Evolutionary conservation across 2,888 invertebrate species (phyloP).

Genomic region (Tillus elongatus): DNA sequence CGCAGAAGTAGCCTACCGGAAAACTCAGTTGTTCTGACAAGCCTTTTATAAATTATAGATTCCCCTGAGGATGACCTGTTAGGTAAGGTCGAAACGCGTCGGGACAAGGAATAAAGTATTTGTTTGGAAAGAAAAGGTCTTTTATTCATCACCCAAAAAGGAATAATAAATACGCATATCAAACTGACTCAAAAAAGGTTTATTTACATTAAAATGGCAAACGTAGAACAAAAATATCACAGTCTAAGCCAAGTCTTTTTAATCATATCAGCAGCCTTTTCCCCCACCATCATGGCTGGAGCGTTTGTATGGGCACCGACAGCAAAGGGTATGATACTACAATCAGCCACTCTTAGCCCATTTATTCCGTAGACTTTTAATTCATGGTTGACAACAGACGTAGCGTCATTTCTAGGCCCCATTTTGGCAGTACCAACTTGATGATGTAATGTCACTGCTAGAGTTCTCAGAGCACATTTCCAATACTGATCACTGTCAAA

Average conservation of each 20-base stretch:
- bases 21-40: too few species aligned
- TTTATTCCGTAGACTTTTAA: constrained; percentile 52
- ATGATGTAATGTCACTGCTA: constrained; percentile 58
- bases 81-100: too few species aligned
- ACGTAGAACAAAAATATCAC: too few species aligned
- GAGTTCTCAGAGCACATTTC: constrained; percentile 53
- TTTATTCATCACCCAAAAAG: too few species aligned
- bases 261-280: constrained; percentile 60
- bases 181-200: too few species aligned
- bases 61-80: too few species aligned
- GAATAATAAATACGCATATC: too few species aligned
- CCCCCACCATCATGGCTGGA: constrained; percentile 62
- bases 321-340: constrained; percentile 58
- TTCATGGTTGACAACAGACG: constrained; percentile 39
- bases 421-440: constrained; percentile 62
- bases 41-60: too few species aligned
- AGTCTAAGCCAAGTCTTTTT: constrained; percentile 49
- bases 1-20: too few species aligned
- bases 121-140: too few species aligned
- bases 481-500: constrained; percentile 56
- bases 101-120: too few species aligned
- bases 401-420: constrained; percentile 50
- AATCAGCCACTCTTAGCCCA: constrained; percentile 58
- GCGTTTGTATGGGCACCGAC: constrained; percentile 59
- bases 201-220: too few species aligned